Evolutionary conservation across 2,888 invertebrate species (phyloP).

Genomic region (Amblyjoppa fuscipennis): DNA sequence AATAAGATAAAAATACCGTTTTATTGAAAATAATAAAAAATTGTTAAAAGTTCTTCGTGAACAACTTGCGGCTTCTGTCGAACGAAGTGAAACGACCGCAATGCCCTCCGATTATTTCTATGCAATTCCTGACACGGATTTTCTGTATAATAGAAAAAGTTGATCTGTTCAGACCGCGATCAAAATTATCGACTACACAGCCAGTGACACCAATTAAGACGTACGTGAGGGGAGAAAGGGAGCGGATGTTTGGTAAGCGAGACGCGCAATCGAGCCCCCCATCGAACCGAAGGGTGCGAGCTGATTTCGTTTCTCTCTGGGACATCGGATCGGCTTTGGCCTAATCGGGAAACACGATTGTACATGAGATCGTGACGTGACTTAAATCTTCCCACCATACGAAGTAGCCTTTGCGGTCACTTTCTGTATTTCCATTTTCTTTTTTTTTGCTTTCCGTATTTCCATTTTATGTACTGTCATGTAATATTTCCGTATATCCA

Average conservation of each 20-base stretch:
- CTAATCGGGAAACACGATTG: constrained; percentile 60
- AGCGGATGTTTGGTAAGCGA: constrained; percentile 65
- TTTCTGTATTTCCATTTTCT: not conserved
- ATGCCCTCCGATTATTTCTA: not conserved
- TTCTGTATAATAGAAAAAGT: constrained; percentile 5
- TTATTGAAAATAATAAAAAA: no score
- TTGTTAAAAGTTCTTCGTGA: not conserved
- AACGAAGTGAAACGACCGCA: not conserved
- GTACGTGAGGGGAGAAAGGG: constrained; percentile 30
- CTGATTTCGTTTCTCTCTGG: constrained; percentile 53
- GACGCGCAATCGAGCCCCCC: constrained; percentile 45
- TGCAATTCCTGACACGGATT: constrained; percentile 1
- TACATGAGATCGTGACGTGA: constrained; percentile 58
- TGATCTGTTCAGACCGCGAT: constrained; percentile 5
- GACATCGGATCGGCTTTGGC: constrained; percentile 52
- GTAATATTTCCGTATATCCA: not conserved
- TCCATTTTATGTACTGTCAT: not conserved
- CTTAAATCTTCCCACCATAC: constrained; percentile 31
- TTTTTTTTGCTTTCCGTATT: not conserved
- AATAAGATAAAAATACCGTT: not conserved
- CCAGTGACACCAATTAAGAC: constrained; percentile 53
- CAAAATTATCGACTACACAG: constrained; percentile 33
- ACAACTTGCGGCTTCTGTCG: no score
- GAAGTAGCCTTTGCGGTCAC: constrained; percentile 12
- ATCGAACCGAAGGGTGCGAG: constrained; percentile 45